Evolutionary conservation across 2,888 invertebrate species (phyloP).

Genomic region (Coleophora flavipennella): DNA sequence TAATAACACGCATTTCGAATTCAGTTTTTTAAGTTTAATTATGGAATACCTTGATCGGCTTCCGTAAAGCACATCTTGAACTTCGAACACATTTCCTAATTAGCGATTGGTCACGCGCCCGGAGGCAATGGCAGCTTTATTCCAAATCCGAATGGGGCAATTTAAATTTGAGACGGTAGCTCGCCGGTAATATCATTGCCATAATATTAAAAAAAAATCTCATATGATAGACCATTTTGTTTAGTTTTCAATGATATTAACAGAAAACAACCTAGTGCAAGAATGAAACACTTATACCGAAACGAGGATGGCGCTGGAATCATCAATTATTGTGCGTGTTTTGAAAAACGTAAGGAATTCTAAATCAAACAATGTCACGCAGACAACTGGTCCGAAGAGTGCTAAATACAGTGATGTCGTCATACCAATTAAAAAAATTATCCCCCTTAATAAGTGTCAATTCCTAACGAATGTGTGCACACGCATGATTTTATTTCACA

Average conservation of each 20-base stretch:
- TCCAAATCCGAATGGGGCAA: constrained; percentile 57
- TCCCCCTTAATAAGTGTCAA: constrained; percentile 71
- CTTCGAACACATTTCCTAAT: constrained; percentile 61
- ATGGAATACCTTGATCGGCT: constrained; percentile 56
- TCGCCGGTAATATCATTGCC: constrained; percentile 10
- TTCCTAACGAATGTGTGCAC: constrained; percentile 72
- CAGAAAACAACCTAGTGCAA: not conserved
- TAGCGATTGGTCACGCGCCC: constrained; percentile 70
- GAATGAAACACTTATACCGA: not conserved
- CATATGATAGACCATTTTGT: too few relatives aligned
- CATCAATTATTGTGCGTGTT: constrained; percentile 6
- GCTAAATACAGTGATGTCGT: constrained; percentile 66
- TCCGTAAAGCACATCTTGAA: constrained; percentile 48
- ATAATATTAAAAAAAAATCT: too few relatives aligned
- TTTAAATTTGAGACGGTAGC: constrained; percentile 66
- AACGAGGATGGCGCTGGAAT: constrained; percentile 3
- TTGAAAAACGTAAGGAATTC: constrained; percentile 41
- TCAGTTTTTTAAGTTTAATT: constrained; percentile 64
- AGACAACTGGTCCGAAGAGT: constrained; percentile 41
- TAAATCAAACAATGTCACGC: constrained; percentile 55
- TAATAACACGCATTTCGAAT: constrained; percentile 53
- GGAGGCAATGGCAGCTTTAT: constrained; percentile 46
- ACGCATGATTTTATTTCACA: constrained; percentile 71
- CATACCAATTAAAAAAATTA: constrained; percentile 72
- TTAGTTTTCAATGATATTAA: too few relatives aligned